Conservation (phyloP, 2,888 invertebrate genomes). For the Melanostoma mellinum region DNA sequence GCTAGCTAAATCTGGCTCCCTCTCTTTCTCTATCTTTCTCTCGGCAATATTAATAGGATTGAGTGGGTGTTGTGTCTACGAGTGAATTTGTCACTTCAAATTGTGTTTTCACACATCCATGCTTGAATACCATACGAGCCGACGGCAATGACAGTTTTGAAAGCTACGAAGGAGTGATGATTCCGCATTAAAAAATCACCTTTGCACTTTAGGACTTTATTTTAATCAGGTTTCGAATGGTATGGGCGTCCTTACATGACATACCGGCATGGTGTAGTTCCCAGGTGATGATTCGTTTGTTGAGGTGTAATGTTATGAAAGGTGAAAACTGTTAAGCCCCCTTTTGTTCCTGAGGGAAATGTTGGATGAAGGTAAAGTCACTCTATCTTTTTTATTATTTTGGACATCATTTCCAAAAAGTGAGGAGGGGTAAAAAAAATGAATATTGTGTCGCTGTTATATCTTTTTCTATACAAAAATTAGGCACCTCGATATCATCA, state of each 20-base stretch:
- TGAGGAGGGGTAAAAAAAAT: too few relatives aligned
- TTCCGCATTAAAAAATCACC: slow-evolving; percentile 77
- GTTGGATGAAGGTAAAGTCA: too few relatives aligned
- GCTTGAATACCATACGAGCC: slow-evolving; percentile 1
- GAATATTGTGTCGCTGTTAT: too few relatives aligned
- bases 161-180: neutral
- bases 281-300: slow-evolving; percentile 51
- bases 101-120: slow-evolving; percentile 51
- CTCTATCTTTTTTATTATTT: neutral
- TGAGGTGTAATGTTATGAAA: slow-evolving; percentile 71
- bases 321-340: slow-evolving; percentile 28
- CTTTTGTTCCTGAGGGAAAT: too few relatives aligned
- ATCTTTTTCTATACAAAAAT: too few relatives aligned
- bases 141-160: neutral
- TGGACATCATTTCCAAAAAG: too few relatives aligned
- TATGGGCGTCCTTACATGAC: slow-evolving; percentile 19
- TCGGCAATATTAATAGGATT: neutral
- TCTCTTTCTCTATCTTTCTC: neutral
- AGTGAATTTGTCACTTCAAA: slow-evolving; percentile 46
- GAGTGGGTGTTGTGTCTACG: slow-evolving; percentile 16
- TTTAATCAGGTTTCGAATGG: slow-evolving; percentile 62
- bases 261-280: slow-evolving; percentile 31
- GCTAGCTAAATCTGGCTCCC: neutral
- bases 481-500: too few relatives aligned
- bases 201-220: slow-evolving; percentile 77